Conservation (phyloP, 1,140 invertebrate genomes). For the Carposina sasakii region DNA sequence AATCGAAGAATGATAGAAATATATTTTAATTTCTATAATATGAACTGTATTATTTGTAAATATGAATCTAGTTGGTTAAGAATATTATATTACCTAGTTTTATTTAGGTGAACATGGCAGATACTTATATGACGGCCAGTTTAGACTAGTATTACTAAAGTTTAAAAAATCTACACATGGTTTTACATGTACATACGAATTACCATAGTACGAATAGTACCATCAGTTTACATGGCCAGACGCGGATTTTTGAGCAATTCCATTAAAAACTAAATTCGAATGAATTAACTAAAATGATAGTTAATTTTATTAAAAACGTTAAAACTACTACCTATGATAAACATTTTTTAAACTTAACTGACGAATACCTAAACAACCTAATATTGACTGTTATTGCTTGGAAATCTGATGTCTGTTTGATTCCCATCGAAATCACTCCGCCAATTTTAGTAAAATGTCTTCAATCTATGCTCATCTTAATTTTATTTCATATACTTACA, state of each 20-base stretch:
- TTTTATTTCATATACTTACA: constrained; percentile 27
- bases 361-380: too few relatives aligned
- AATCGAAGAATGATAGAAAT: constrained; percentile 71
- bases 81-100: constrained; percentile 73
- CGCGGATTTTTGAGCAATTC: too few relatives aligned
- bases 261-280: too few relatives aligned
- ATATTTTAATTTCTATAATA: constrained; percentile 72
- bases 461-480: constrained; percentile 60
- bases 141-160: constrained; percentile 74
- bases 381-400: too few relatives aligned
- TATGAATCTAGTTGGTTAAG: constrained; percentile 72
- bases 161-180: constrained; percentile 72
- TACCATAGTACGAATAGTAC: constrained; percentile 41
- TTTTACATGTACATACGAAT: constrained; percentile 72
- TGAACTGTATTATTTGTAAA: constrained; percentile 75
- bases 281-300: too few relatives aligned
- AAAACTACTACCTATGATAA: too few relatives aligned
- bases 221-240: too few relatives aligned
- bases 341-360: too few relatives aligned
- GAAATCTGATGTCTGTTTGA: too few relatives aligned
- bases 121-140: constrained; percentile 75
- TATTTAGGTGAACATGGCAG: constrained; percentile 72
- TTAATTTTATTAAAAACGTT: too few relatives aligned
- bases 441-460: constrained; percentile 36
- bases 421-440: too few relatives aligned